phyloP scores from a whole-genome alignment of 2,113 vertebrate genomes.

The Periophthalmus modestus region DNA sequence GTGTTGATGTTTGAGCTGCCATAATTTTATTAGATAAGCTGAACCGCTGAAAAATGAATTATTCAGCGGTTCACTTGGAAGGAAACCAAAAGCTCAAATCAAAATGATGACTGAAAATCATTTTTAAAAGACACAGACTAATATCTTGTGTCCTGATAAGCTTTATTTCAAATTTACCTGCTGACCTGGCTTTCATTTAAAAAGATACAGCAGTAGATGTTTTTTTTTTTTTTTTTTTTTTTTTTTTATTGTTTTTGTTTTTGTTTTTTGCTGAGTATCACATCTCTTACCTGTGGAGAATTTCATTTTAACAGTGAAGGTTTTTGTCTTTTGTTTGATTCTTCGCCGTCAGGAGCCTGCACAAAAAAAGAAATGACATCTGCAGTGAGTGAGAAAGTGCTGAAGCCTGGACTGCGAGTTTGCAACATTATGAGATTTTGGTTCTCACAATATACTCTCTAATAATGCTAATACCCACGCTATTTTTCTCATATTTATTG shows the following conservation, averaged over 20 bases:
- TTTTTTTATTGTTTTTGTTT: too few species aligned
- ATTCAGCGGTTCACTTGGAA: constrained; percentile 60
- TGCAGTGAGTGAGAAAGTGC: neutral
- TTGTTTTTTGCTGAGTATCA: neutral
- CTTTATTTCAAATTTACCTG: constrained; percentile 19
- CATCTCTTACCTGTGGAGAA: constrained; percentile 23
- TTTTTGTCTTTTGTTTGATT: constrained; percentile 14
- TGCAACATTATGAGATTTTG: neutral
- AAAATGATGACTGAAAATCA: constrained; percentile 40
- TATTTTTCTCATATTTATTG: too few species aligned
- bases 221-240: too few species aligned
- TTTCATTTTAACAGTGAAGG: constrained; percentile 11
- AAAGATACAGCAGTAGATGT: constrained; percentile 4
- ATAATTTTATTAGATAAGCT: constrained; percentile 17
- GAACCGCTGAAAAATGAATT: constrained; percentile 50
- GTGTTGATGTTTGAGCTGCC: neutral
- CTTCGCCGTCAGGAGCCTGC: constrained; percentile 5
- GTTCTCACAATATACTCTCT: neutral
- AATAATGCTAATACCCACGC: neutral
- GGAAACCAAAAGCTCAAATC: constrained; percentile 34
- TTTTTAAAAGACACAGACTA: constrained; percentile 14
- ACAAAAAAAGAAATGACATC: neutral
- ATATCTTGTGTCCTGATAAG: constrained; percentile 4
- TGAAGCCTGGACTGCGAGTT: neutral
- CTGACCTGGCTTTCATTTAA: constrained; percentile 9